Conservation (phyloP, 1,140 invertebrate species). For the Listronotus bonariensis region DNA sequence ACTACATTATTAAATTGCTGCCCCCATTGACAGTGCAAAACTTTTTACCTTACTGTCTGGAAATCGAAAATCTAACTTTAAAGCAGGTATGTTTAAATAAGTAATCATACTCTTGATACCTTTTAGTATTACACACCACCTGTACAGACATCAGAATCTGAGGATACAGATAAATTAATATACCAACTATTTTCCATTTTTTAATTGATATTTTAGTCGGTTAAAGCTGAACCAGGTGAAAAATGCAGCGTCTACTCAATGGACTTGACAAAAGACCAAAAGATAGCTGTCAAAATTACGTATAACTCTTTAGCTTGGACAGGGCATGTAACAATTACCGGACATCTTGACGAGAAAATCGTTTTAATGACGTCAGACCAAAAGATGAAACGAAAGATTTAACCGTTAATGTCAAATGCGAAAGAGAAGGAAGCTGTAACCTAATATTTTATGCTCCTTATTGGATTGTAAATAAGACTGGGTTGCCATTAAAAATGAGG, state of each 20-base stretch:
- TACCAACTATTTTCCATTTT: no score
- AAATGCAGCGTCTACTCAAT: constrained; percentile 70
- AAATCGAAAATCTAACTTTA: constrained; percentile 57
- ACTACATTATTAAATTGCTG: constrained; percentile 72
- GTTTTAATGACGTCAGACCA: constrained; percentile 70
- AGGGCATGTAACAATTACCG: constrained; percentile 69
- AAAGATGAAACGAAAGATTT: constrained; percentile 66
- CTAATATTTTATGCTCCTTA: constrained; percentile 81
- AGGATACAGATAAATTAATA: not conserved
- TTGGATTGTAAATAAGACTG: constrained; percentile 92
- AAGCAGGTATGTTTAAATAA: constrained; percentile 39
- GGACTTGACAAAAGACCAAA: constrained; percentile 63
- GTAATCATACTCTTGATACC: not conserved
- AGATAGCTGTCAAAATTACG: constrained; percentile 67
- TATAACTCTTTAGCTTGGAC: constrained; percentile 74
- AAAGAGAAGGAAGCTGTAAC: constrained; percentile 64
- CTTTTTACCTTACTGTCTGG: constrained; percentile 71
- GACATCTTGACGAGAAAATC: constrained; percentile 70
- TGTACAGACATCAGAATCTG: no score
- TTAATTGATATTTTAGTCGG: constrained; percentile 12
- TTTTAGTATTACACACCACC: not conserved
- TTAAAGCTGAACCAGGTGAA: constrained; percentile 72
- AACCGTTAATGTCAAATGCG: constrained; percentile 68
- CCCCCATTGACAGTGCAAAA: constrained; percentile 78
- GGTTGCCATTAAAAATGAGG: constrained; percentile 75